Evolutionary conservation across 2,113 vertebrate genomes (phyloP).

Genomic region (Scophthalmus maximus): DNA sequence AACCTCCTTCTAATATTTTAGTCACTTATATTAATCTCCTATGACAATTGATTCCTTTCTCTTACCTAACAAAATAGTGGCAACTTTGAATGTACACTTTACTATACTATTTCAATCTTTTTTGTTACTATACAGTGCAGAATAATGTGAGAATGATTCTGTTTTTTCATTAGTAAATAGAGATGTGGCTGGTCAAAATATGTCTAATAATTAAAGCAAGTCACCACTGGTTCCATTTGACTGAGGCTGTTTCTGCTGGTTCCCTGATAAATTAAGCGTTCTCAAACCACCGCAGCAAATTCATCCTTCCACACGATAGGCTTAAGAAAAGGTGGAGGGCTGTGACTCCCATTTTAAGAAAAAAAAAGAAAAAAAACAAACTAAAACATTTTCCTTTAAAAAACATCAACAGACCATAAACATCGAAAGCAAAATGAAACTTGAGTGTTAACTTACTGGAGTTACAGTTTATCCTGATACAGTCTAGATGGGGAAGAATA

Average conservation of each 20-base stretch:
- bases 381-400: slow-evolving; percentile 51
- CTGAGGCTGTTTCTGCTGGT: slow-evolving; percentile 2
- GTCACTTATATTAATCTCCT: background rate
- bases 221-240: slow-evolving; percentile 2
- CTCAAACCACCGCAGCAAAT: slow-evolving; percentile 6
- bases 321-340: slow-evolving; percentile 16
- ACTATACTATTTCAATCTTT: no score
- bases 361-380: slow-evolving; percentile 22
- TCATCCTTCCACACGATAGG: slow-evolving; percentile 15
- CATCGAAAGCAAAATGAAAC: slow-evolving; percentile 98
- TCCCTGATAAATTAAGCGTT: background rate
- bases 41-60: background rate
- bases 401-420: slow-evolving; percentile 75
- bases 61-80: no score
- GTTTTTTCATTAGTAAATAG: background rate
- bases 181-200: background rate
- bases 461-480: slow-evolving; percentile 99
- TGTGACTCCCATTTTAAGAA: slow-evolving; percentile 17
- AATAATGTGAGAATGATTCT: background rate
- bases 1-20: background rate
- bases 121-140: background rate
- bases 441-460: slow-evolving; percentile 99
- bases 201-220: background rate
- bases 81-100: no score
- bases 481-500: slow-evolving; percentile 99